These are phyloP conservation scores for Podabrus alpinus DNA, from an alignment of 2,888 invertebrate genomes.

Conservation along the genomic window DNA sequence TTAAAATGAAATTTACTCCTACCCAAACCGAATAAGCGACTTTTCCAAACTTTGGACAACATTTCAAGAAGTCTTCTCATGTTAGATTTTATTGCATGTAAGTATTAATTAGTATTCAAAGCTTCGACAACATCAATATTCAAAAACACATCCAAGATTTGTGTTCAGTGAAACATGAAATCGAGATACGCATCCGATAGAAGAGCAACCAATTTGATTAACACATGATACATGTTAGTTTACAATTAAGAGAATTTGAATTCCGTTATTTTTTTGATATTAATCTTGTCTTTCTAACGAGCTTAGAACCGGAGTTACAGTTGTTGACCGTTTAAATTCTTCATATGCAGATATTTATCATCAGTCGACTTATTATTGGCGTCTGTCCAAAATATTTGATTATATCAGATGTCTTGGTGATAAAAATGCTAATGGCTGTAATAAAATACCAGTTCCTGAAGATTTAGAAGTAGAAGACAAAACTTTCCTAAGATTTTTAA, in stretches of 20 bases:
- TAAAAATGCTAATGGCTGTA: background rate
- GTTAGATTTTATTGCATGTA: background rate
- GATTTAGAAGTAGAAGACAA: background rate
- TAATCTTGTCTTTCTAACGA: constrained; percentile 9
- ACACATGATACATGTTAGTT: constrained; percentile 3
- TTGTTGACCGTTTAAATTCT: constrained; percentile 19
- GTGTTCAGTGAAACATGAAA: background rate
- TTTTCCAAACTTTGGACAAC: background rate
- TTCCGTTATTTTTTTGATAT: constrained; percentile 15
- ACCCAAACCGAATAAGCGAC: background rate
- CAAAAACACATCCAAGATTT: background rate
- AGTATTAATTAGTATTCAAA: background rate
- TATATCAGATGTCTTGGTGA: background rate
- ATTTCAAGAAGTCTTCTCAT: no score
- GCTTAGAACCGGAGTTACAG: constrained; percentile 12
- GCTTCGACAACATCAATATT: background rate
- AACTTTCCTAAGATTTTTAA: background rate
- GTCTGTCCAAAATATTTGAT: background rate
- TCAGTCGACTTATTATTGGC: constrained; percentile 1
- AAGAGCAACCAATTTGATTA: constrained; percentile 10
- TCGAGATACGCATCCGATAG: constrained; percentile 9
- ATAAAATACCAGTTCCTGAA: background rate
- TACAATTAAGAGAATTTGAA: constrained; percentile 13
- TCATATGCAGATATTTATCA: background rate
- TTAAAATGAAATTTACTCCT: background rate